Evolutionary conservation across 2,113 vertebrate species (phyloP), one percentile per base, ranked within the genome.

Genomic region (Peromyscus leucopus): DNA sequence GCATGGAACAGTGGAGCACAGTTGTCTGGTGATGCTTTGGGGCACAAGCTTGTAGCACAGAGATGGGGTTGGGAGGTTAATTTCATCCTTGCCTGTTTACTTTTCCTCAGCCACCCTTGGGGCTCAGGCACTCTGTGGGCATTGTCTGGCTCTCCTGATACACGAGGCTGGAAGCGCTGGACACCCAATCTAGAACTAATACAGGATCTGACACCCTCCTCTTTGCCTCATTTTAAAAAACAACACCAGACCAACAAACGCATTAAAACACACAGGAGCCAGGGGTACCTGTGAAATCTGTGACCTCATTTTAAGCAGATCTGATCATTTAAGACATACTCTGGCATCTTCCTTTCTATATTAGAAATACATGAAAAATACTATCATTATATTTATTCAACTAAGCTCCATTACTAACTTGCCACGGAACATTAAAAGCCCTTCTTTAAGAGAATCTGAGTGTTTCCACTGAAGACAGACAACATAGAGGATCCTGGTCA

Each of bases 1-100:
- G 2, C 8, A 0, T 8, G 7, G 33, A n/a, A 7, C 33, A 7
- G 7, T 7, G 2, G 2, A 22, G 72, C 78, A 15, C 13, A 5
- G 8, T 0, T 16, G 0, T 2, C 39, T 9, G 63, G 71, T 19
- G 80, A 74, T 24, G 2, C 21, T 22, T 4, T 6, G 42, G 51
- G 5, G 8, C 48, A 11, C 36, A 24, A 31, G 28, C 12, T 1
- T 42, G 7, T 6, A 5, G 21, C 0, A 0, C 51, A 51, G 51
- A 16, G 74, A 17, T 1, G 9, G 71, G 0, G 72, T 21, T 21
- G 89, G 57, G 12, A 12, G 5, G n/a, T 31, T 63, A 11, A 74
- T 26, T 2, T 33, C 2, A 0, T 61, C 76, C 42, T 0, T 31
- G 31, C 71, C 16, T 28, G 10, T 46, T 19, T 31, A 59, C 46